Evolutionary conservation across 2,888 invertebrate genomes (phyloP).

Genomic region (Tricholauxania praeusta): DNA sequence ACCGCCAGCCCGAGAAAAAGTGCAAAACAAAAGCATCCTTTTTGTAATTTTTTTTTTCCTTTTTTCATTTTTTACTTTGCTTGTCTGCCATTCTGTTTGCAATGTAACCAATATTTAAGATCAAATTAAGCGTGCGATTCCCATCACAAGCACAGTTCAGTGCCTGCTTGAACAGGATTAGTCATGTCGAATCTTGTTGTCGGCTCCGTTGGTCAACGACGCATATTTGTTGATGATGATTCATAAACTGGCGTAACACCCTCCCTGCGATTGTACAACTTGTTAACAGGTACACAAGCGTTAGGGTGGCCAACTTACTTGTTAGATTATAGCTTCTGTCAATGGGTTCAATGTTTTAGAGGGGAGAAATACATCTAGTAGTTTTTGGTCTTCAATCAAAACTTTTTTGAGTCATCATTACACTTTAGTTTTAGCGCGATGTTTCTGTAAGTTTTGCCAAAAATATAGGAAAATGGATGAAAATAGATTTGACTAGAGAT

Average conservation of each 20-base stretch:
- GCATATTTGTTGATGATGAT: constrained; percentile 12
- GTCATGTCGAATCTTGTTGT: constrained; percentile 38
- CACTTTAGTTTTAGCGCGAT: too few relatives aligned
- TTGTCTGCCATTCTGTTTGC: background rate
- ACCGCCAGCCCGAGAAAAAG: constrained; percentile 1
- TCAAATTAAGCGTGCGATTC: constrained; percentile 4
- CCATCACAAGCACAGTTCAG: constrained; percentile 2
- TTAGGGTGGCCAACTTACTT: too few relatives aligned
- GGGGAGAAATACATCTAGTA: too few relatives aligned
- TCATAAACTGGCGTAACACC: background rate
- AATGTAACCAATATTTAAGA: constrained; percentile 14
- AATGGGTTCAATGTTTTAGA: too few relatives aligned
- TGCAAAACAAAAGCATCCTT: constrained; percentile 25
- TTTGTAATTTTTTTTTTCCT: constrained; percentile 7
- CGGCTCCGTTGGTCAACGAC: background rate
- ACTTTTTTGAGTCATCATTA: too few relatives aligned
- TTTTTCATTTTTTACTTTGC: constrained; percentile 1
- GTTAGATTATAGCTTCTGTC: too few relatives aligned
- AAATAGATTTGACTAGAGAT: too few relatives aligned
- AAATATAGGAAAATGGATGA: too few relatives aligned
- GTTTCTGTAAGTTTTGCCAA: too few relatives aligned
- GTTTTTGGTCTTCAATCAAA: too few relatives aligned
- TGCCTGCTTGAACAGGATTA: constrained; percentile 26
- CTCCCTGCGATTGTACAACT: too few relatives aligned
- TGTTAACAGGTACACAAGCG: too few relatives aligned